Percentiles rank a stretch among this genome's conserved stretches.
These are phyloP conservation scores for Leptodactylus fallax DNA, from an alignment of 2,797 vertebrate species.

Conservation along the genomic window DNA sequence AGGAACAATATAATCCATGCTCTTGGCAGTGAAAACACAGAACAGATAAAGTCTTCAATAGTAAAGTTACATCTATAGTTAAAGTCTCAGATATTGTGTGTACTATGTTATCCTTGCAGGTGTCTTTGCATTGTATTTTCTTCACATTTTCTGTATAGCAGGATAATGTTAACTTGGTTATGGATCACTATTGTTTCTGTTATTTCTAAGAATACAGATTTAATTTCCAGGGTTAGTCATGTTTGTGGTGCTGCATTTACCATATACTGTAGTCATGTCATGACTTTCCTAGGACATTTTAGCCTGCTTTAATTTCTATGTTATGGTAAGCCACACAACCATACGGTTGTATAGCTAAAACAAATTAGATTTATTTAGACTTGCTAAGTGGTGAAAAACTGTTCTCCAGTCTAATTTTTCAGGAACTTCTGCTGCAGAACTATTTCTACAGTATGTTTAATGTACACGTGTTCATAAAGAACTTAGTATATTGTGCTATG, in stretches of 20 bases:
- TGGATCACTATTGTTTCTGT: background rate
- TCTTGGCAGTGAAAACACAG: background rate
- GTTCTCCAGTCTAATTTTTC: background rate
- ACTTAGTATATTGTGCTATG: background rate
- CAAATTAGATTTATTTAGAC: background rate
- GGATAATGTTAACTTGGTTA: background rate
- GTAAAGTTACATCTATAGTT: background rate
- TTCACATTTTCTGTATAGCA: background rate
- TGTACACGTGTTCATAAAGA: too few species aligned
- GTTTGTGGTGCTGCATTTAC: background rate
- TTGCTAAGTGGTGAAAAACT: background rate
- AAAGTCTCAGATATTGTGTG: background rate
- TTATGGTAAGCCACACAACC: background rate
- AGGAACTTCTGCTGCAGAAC: background rate
- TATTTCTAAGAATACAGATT: background rate
- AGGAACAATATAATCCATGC: conserved; percentile 10
- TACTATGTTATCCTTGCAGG: background rate
- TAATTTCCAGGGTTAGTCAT: background rate
- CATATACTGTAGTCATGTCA: background rate
- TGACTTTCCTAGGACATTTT: background rate
- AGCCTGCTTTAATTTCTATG: background rate
- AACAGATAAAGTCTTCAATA: conserved; percentile 12
- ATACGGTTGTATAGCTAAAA: background rate
- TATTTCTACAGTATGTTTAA: background rate
- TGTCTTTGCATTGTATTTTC: background rate